A percentile compares a stretch with the other conserved stretches of the same genome.
Evolutionary conservation across 2,113 vertebrate species (phyloP).

Genomic region (Hyaena hyaena): DNA sequence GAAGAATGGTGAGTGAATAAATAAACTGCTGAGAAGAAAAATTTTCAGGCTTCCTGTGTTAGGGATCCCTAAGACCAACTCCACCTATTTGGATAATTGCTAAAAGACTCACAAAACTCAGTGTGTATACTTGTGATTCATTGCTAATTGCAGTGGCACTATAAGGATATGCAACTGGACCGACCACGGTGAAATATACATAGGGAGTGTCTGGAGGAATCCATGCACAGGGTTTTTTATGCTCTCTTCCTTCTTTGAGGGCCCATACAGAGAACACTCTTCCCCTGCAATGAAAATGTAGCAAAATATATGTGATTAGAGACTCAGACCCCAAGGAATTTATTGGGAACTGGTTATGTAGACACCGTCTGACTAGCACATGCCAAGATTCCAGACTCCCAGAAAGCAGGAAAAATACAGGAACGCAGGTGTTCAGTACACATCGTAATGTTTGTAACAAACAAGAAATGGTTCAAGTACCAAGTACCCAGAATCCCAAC

Average conservation of each 20-base stretch:
- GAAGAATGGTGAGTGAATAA: conserved; percentile 89
- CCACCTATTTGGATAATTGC: not conserved
- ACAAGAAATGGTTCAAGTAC: conserved; percentile 19
- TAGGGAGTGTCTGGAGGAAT: not conserved
- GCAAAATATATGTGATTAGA: not conserved
- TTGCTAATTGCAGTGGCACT: not conserved
- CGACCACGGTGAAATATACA: not conserved
- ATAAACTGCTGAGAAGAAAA: conserved; percentile 31
- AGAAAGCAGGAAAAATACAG: not conserved
- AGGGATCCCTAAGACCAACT: not conserved
- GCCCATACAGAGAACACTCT: not conserved
- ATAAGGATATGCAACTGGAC: not conserved
- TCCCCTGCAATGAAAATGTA: not conserved
- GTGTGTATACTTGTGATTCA: conserved; percentile 1
- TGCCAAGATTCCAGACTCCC: conserved; percentile 1
- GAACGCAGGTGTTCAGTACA: not conserved
- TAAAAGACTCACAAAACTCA: conserved; percentile 5
- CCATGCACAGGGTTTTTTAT: not conserved
- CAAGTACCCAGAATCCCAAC: not conserved
- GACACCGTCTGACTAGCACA: not conserved
- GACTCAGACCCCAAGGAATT: conserved; percentile 2
- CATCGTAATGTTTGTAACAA: conserved; percentile 42
- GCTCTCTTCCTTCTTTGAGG: not conserved
- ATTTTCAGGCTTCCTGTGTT: not conserved
- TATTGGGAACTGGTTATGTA: conserved; percentile 9